Percentiles rank a stretch among this genome's conserved stretches.
These are phyloP conservation scores for Sarcophaga variegata DNA, from an alignment of 2,888 invertebrate species.

Conservation along the genomic window DNA sequence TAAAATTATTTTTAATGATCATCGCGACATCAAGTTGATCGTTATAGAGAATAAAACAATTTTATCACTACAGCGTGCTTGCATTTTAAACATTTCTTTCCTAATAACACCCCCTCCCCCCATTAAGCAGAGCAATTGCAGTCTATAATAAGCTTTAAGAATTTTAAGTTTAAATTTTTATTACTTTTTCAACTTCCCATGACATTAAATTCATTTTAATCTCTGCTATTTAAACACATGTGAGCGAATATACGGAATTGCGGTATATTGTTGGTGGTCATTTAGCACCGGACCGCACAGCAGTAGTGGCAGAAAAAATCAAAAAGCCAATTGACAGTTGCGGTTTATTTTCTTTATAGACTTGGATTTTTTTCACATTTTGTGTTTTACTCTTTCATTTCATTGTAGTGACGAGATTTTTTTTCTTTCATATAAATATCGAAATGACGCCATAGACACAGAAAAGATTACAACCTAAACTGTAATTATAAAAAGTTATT, in stretches of 20 bases:
- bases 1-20: no score
- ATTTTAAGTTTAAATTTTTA: no score
- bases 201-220: background rate
- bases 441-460: slow-evolving; percentile 59
- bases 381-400: background rate
- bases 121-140: no score
- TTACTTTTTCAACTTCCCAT: background rate
- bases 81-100: no score
- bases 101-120: no score
- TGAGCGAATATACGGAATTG: background rate
- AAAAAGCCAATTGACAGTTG: slow-evolving; percentile 53
- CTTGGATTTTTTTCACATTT: slow-evolving; percentile 7
- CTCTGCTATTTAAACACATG: slow-evolving; percentile 10
- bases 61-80: no score
- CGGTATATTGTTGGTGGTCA: slow-evolving; percentile 51
- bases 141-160: no score
- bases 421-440: slow-evolving; percentile 12
- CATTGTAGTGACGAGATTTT: slow-evolving; percentile 1
- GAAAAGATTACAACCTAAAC: slow-evolving; percentile 52
- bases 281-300: slow-evolving; percentile 18
- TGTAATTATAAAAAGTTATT: slow-evolving; percentile 18
- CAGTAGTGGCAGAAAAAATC: slow-evolving; percentile 30
- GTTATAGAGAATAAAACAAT: no score
- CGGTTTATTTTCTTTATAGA: slow-evolving; percentile 40
- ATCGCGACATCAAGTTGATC: no score